Evolutionary conservation across 1,140 invertebrate genomes (phyloP), one percentile per base, ranked within the genome.

Genomic region (Agraylea sexmaculata): DNA sequence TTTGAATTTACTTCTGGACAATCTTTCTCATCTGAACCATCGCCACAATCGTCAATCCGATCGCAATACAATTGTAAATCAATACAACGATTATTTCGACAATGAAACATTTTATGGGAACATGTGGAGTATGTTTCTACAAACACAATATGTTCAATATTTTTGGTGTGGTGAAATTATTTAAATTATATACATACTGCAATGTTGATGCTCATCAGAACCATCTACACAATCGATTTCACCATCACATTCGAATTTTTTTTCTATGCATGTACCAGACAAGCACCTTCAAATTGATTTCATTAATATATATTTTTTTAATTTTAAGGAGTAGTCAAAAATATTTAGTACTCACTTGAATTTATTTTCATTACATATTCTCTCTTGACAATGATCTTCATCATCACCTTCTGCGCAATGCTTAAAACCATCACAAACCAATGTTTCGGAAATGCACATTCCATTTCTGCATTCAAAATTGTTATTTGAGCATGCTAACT

Each of bases 171-270:
- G n/a, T 7, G 7, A 25, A 25, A 25, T 25, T 25, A 25, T 25
- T 25, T n/a, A 25, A 25, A 25, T 25, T 25, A n/a, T n/a, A 25
- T 29, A 52, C 42, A 58, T 59, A 50, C 66, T 55, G 48, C 78
- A 80, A 27, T 66, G 58, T 10, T 64, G 57, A 12, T 43, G 44
- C 58, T 84, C 81, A 52, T 85, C 82, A 2, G 72, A 74, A 3
- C 66, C 67, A 53, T 84, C 79, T 2, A 47, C 42, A 51, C 81
- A 85, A 47, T 84, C 81, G 4, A 56, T 47, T 37, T 68, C 54
- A 0, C 66, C 63, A 51, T 89, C 83, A 62, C 85, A 88, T 33
- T 73, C 64, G 75, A 78, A 86, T 3, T 59, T 56, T 23, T 60
- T 60, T 1, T 74, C 64, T 27, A 88, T 81, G 55, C 86, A 90